Base-by-base conservation (phyloP, 2,113 vertebrate species). In the Mormoops blainvillei region DNA sequence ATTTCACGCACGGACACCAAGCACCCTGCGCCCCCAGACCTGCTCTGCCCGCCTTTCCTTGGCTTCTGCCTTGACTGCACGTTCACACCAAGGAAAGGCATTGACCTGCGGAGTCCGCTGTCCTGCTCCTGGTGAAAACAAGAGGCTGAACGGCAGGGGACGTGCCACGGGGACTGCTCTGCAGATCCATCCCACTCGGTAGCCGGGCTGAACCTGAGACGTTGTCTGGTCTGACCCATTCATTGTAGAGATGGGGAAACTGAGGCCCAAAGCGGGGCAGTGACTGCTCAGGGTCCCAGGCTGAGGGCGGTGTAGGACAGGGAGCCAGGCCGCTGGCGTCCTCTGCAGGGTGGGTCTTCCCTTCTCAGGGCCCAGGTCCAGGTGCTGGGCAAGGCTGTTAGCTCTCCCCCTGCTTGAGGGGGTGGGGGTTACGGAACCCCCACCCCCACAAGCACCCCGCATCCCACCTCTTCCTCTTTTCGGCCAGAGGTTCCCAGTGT, bases 141-240 rank as follows among this genome's bases (percentile, higher is more conserved):
- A n/a, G n/a, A n/a, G n/a, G 2, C 43, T n/a, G 26, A 26, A 12
- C 43, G 28, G 24, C 16, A 36, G 48, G 38, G 4, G 4, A 0
- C 0, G 0, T 16, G n/a, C 8, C 31, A 41, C 28, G 0, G 18
- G 88, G n/a, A 24, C 2, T 12, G 56, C 26, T 19, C n/a, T n/a
- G 24, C 80, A 31, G 58, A 24, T 22, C 36, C 50, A 1, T 28
- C 54, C 61, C 24, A 87, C 97, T 96, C n/a, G n/a, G n/a, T n/a
- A n/a, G n/a, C n/a, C n/a, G 96, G 96, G 97, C 97, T 88, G 95
- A 20, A 24, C 19, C 58, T 48, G 20, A 5, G 36, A 41, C 12
- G 13, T 43, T 19, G 2, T 88, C 16, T 31, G 0, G 5, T 74
- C 38, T 43, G 38, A 71, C 33, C 2, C 1, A 4, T 8, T 28